Conservation (phyloP, 2,113 vertebrate species). For the Apus apus region DNA sequence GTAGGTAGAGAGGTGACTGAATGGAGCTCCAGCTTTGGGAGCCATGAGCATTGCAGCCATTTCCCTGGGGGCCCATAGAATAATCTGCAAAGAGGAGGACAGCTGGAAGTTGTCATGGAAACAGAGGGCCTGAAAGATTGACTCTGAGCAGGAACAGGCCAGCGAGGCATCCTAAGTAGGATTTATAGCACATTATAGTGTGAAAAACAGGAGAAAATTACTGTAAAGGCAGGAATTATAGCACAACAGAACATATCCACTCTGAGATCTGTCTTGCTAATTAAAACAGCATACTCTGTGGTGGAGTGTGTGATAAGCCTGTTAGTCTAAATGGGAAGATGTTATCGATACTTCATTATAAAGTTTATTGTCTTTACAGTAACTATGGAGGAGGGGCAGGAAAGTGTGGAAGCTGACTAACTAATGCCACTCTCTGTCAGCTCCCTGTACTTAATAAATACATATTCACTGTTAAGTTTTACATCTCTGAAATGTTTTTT, state of each 20-base stretch:
- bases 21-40: neutral
- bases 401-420: neutral
- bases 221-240: conserved; percentile 82
- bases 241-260: conserved; percentile 78
- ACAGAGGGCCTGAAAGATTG: conserved; percentile 75
- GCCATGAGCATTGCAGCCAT: neutral
- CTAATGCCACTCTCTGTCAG: neutral
- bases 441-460: neutral
- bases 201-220: conserved; percentile 83
- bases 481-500: neutral
- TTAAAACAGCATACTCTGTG: conserved; percentile 79
- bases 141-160: conserved; percentile 75
- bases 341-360: conserved; percentile 61
- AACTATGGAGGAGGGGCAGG: conserved; percentile 2
- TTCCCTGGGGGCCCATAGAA: conserved; percentile 67
- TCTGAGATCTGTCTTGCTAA: conserved; percentile 81
- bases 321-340: conserved; percentile 73
- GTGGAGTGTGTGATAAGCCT: conserved; percentile 66
- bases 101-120: conserved; percentile 75
- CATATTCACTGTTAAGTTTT: neutral
- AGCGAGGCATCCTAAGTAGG: conserved; percentile 78
- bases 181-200: conserved; percentile 81
- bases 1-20: neutral
- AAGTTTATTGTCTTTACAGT: conserved; percentile 73
- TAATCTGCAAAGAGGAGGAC: conserved; percentile 60